Evolutionary conservation across 2,113 vertebrate species (phyloP).

Genomic region (Leptobrachium leishanense): DNA sequence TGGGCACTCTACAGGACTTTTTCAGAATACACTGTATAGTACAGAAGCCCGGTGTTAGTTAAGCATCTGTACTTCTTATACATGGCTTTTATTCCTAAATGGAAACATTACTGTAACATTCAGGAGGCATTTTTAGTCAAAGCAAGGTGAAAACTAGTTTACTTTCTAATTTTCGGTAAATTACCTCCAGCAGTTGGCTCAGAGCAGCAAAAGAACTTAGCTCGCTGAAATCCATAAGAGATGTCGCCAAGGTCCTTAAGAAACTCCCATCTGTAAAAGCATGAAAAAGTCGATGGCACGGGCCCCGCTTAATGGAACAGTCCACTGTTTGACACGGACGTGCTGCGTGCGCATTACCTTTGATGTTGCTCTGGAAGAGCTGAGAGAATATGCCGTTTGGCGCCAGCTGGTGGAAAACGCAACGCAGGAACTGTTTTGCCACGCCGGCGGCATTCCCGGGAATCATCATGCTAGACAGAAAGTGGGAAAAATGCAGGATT

Average conservation of each 20-base stretch:
- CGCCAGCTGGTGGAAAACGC: slow-evolving; percentile 93
- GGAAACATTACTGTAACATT: too few species aligned
- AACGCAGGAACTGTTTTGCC: slow-evolving; percentile 97
- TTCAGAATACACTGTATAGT: too few species aligned
- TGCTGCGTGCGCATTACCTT: slow-evolving; percentile 70
- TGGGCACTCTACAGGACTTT: too few species aligned
- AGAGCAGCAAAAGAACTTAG: slow-evolving; percentile 92
- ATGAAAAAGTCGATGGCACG: not conserved
- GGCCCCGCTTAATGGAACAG: not conserved
- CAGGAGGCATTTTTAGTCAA: too few species aligned
- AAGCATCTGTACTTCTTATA: too few species aligned
- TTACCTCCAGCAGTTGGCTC: slow-evolving; percentile 94
- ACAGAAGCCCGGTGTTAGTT: too few species aligned
- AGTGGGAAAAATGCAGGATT: not conserved
- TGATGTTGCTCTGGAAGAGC: slow-evolving; percentile 97
- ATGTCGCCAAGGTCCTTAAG: slow-evolving; percentile 84
- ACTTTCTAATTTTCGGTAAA: slow-evolving; percentile 17
- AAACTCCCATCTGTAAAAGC: slow-evolving; percentile 87
- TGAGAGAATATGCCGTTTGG: slow-evolving; percentile 96
- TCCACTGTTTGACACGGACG: not conserved
- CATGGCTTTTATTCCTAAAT: too few species aligned
- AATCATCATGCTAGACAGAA: slow-evolving; percentile 84
- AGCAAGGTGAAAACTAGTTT: not conserved
- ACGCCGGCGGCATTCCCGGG: slow-evolving; percentile 96
- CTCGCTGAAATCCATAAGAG: slow-evolving; percentile 95